Evolutionary conservation across 1,140 invertebrate genomes (phyloP).

Genomic region (Polyergus mexicanus): DNA sequence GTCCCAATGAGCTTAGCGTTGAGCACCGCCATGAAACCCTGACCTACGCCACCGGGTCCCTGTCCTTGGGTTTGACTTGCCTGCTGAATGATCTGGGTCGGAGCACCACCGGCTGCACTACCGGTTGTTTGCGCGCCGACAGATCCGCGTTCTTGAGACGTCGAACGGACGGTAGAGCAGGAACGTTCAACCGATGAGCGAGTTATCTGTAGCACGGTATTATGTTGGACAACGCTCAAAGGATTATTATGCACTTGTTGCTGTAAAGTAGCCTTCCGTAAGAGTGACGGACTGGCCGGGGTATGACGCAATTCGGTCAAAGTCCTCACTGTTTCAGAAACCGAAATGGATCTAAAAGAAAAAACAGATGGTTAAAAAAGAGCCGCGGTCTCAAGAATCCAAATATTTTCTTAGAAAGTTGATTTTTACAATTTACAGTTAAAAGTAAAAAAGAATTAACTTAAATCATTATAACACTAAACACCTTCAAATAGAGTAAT

Average conservation of each 20-base stretch:
- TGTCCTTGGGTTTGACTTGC: constrained; percentile 65
- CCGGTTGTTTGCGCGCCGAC: constrained; percentile 65
- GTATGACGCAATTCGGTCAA: constrained; percentile 94
- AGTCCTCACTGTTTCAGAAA: constrained; percentile 95
- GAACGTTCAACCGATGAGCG: constrained; percentile 79
- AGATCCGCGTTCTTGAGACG: constrained; percentile 81
- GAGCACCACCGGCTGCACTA: constrained; percentile 69
- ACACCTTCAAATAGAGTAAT: neutral
- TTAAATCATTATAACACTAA: neutral
- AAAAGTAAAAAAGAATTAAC: neutral
- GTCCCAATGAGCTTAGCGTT: constrained; percentile 90
- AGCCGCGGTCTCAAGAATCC: neutral
- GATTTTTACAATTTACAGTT: constrained; percentile 4
- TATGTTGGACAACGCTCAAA: constrained; percentile 59
- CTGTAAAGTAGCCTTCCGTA: constrained; percentile 87
- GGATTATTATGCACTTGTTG: constrained; percentile 72
- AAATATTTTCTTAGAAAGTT: neutral
- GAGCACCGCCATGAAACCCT: constrained; percentile 90
- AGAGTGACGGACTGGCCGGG: constrained; percentile 93
- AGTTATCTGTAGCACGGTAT: constrained; percentile 76
- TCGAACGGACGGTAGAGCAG: constrained; percentile 70
- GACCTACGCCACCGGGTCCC: constrained; percentile 87
- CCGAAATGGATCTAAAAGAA: constrained; percentile 85
- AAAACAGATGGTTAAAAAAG: neutral
- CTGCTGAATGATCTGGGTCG: constrained; percentile 2